A percentile compares a stretch with the other conserved stretches of the same genome.
Evolutionary conservation across 1,140 invertebrate genomes (phyloP).

Genomic region (Oedothorax gibbosus): DNA sequence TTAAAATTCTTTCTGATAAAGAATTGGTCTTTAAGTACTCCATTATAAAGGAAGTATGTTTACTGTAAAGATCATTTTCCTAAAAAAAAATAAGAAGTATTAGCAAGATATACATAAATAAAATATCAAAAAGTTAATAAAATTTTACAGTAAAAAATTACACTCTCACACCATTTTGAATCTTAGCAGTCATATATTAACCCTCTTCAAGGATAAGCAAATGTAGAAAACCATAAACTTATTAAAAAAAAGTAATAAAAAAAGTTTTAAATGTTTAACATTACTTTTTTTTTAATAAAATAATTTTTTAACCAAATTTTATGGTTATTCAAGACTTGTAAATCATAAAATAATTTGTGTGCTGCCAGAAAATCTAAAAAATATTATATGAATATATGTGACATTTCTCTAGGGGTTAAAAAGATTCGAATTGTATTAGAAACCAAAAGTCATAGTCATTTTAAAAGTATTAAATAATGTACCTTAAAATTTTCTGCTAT

Average conservation of each 20-base stretch:
- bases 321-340: background rate
- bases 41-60: conserved; percentile 1
- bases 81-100: conserved; percentile 9
- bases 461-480: background rate
- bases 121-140: background rate
- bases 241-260: no score
- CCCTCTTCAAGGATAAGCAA: no score
- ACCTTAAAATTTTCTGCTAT: conserved; percentile 30
- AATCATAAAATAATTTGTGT: background rate
- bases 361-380: background rate
- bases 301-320: no score
- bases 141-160: background rate
- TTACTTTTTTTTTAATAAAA: no score
- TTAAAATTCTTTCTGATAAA: conserved; percentile 5
- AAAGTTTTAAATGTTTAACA: no score
- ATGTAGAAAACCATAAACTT: no score
- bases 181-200: background rate
- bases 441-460: no score
- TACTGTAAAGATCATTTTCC: conserved; percentile 33
- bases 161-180: background rate
- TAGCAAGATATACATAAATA: no score
- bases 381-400: background rate
- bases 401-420: background rate
- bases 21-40: conserved; percentile 5
- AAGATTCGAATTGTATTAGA: background rate